Evolutionary conservation across 1,140 invertebrate species (phyloP), one percentile per base, ranked within the genome.

Genomic region (Anoplophora glabripennis): DNA sequence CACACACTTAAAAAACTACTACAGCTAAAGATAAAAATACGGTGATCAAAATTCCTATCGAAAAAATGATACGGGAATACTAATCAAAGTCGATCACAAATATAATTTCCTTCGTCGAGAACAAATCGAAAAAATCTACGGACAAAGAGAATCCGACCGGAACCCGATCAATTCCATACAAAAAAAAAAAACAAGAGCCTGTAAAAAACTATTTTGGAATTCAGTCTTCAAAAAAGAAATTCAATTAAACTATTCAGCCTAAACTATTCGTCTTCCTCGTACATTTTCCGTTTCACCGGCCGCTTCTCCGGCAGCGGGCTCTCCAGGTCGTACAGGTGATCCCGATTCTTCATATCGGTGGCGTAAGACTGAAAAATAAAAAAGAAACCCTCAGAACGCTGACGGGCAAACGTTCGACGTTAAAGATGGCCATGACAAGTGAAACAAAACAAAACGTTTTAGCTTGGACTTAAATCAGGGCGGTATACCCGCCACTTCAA

Each of bases 281-380:
- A 57, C 11, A 52, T 35, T 58, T 69, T 69, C 44, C 55, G 63
- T 42, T 70, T 70, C 9, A 66, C 59, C 1, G 64, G 66, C 35
- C 69, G 59, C 45, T 71, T 71, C n/a, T 59, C 49, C 9, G 69
- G 69, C 40, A 71, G 62, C 34, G 75, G 68, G 45, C 75, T 71
- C 62, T 79, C 76, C 48, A 69, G 66, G 60, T 78, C 79, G 56
- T 81, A 80, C 44, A 81, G 75, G 57, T 80, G 79, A 67, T 76
- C 76, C 54, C 78, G 72, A 61, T 81, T 78, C 69, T 75, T 75
- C 80, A 81, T 81, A 69, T 79, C 79, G 59, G 77, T 80, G 37
- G 80, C 80, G 63, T 76, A 70, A 34, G 79, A 81, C 80, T 81
- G 73, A 68, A 70, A 65, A 57, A 62, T 74, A 73, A 60, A 41